phyloP scores from a whole-genome alignment of 2,888 invertebrate species.

The Strigamia maritima region DNA sequence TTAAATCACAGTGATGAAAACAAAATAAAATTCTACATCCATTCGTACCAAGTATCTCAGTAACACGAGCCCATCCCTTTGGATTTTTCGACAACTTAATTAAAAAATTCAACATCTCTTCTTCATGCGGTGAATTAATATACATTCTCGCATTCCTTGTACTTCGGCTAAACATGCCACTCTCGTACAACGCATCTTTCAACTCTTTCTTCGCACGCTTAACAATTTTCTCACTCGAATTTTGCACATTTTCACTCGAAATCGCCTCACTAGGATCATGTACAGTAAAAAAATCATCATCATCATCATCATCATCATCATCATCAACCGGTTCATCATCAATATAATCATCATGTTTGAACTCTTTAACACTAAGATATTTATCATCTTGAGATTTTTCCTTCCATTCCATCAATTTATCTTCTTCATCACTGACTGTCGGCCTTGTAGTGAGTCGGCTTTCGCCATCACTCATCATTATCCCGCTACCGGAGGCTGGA shows the following conservation, averaged over 20 bases:
- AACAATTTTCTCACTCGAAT: not conserved
- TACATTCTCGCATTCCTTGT: not conserved
- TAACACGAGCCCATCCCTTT: not conserved
- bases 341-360: not conserved
- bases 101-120: not conserved
- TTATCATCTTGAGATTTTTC: not conserved
- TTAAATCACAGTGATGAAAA: not conserved
- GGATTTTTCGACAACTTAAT: not conserved
- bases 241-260: not conserved
- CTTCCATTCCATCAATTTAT: not conserved
- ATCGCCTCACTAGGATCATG: not conserved
- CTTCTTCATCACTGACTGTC: not conserved
- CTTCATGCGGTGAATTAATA: not conserved
- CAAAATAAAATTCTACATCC: not conserved
- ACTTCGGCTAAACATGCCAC: not conserved
- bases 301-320: not conserved
- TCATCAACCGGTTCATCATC: not conserved
- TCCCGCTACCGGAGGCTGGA: not conserved
- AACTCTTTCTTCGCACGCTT: not conserved
- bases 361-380: not conserved
- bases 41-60: not conserved
- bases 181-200: not conserved
- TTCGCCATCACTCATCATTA: not conserved
- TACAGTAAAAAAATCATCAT: not conserved
- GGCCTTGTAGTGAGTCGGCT: not conserved